A percentile compares a stretch with the other conserved stretches of the same genome.
phyloP scores from a whole-genome alignment of 2,113 vertebrate species.

The Scomber japonicus region DNA sequence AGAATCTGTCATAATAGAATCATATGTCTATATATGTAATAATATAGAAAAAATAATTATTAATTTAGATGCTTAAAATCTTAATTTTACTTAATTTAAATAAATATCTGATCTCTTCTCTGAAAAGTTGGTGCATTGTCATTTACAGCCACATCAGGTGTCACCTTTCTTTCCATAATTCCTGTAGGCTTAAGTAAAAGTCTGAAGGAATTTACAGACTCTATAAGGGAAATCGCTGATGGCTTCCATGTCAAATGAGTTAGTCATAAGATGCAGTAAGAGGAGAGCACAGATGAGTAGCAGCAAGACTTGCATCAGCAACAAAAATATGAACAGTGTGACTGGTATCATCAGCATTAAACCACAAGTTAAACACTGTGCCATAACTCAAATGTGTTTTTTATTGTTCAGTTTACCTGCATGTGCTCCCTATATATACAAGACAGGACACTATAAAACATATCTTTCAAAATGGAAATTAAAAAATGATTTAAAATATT shows the following conservation, averaged over 20 bases:
- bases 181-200: neutral
- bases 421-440: too few species aligned
- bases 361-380: neutral
- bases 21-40: neutral
- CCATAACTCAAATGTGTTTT: neutral
- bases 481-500: too few species aligned
- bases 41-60: neutral
- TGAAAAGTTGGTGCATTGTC: slow-evolving; percentile 22
- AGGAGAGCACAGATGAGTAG: slow-evolving; percentile 3
- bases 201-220: slow-evolving; percentile 5
- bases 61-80: neutral
- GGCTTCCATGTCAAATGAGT: neutral
- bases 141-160: slow-evolving; percentile 6
- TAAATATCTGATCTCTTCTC: slow-evolving; percentile 5
- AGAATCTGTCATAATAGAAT: slow-evolving; percentile 36
- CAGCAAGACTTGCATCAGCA: neutral
- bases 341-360: neutral
- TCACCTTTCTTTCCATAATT: neutral
- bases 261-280: neutral
- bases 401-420: neutral
- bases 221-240: slow-evolving; percentile 11
- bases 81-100: neutral
- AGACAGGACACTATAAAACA: too few species aligned
- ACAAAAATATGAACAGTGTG: neutral
- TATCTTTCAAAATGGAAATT: too few species aligned